Percentiles rank a stretch among this genome's conserved stretches.
Evolutionary conservation across 1,140 invertebrate species (phyloP).

Genomic region (Sycophaga agraensis): DNA sequence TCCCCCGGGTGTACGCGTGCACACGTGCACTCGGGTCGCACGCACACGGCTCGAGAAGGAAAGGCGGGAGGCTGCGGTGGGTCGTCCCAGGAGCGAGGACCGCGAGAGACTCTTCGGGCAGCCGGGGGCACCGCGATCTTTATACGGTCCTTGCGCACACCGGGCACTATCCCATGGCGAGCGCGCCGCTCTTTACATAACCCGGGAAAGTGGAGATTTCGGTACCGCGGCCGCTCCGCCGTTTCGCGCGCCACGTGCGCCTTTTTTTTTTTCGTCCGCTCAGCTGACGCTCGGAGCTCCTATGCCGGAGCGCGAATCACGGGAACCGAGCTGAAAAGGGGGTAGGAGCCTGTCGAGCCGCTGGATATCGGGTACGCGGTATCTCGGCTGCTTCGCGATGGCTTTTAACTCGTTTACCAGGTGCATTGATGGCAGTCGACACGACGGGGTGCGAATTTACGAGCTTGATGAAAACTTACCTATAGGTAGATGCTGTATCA

Average conservation of each 20-base stretch:
- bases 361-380: too few relatives aligned
- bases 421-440: too few relatives aligned
- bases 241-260: not conserved
- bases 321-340: not conserved
- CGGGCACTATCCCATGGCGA: too few relatives aligned
- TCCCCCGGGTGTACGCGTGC: not conserved
- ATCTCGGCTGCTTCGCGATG: too few relatives aligned
- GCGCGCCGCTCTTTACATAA: constrained; percentile 29
- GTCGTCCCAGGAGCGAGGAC: constrained; percentile 10
- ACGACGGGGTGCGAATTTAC: too few relatives aligned
- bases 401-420: too few relatives aligned
- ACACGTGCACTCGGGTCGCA: not conserved
- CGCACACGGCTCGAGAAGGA: not conserved
- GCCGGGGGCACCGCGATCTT: constrained; percentile 22
- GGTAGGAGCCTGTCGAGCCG: too few relatives aligned
- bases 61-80: not conserved
- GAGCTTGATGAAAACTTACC: too few relatives aligned
- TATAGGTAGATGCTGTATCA: too few relatives aligned
- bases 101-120: constrained; percentile 27
- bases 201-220: constrained; percentile 30
- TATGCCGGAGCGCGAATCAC: not conserved
- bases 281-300: not conserved
- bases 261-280: too few relatives aligned
- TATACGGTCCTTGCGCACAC: too few relatives aligned
- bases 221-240: not conserved